A percentile compares a stretch with the other conserved stretches of the same genome.
Evolutionary conservation across 1,140 invertebrate genomes (phyloP).

Genomic region (Zaprionus africanus): DNA sequence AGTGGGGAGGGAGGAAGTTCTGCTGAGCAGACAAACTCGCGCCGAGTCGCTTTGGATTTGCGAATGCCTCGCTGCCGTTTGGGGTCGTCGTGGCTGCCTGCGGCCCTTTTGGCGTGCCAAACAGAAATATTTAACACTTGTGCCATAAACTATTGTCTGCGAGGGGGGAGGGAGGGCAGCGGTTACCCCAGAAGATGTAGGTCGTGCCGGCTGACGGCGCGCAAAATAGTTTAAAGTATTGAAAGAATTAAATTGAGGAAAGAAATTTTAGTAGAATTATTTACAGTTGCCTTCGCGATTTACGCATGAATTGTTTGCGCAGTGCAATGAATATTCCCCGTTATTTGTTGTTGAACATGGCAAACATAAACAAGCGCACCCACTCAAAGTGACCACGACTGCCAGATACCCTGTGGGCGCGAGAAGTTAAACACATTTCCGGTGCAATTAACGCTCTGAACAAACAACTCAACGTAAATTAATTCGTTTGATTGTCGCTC

Average conservation of each 20-base stretch:
- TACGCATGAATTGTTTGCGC: constrained; percentile 52
- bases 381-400: neutral
- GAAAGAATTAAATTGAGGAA: constrained; percentile 27
- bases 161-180: neutral
- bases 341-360: constrained; percentile 44
- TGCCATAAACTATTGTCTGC: constrained; percentile 79
- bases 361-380: constrained; percentile 21
- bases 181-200: constrained; percentile 51
- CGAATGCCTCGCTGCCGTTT: constrained; percentile 27
- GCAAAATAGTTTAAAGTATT: constrained; percentile 13
- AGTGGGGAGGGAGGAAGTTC: constrained; percentile 3
- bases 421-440: neutral
- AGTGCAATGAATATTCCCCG: constrained; percentile 51
- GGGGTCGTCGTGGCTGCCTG: constrained; percentile 27
- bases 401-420: neutral
- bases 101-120: constrained; percentile 72
- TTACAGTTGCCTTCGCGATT: constrained; percentile 50
- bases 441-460: neutral
- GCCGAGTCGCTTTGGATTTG: constrained; percentile 51
- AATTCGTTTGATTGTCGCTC: neutral
- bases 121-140: constrained; percentile 82
- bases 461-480: neutral
- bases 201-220: constrained; percentile 51
- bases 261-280: constrained; percentile 49
- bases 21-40: constrained; percentile 37